Base-by-base conservation (phyloP, 2,888 invertebrate genomes). In the Lasioglossum malachurum region DNA sequence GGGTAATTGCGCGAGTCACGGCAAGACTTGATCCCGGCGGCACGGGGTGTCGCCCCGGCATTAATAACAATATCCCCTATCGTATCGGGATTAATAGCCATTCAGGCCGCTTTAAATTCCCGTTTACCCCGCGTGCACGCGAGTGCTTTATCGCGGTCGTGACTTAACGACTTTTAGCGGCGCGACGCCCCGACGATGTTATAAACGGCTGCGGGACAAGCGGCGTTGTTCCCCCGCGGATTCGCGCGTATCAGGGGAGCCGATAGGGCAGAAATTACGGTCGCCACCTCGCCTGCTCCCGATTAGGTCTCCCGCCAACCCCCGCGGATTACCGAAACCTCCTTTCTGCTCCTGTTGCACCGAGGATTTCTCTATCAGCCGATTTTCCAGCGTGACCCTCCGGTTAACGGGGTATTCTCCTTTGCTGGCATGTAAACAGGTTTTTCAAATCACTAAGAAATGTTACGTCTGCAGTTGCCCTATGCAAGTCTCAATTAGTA, bases 101-200 rank as follows among this genome's bases (percentile, higher is more conserved):
- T 76, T 76, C 76, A 64, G 31, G n/a, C n/a, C 14, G 74, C 31
- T 80, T 64, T 72, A 80, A 80, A 80, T 76, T 73, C 73, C 41
- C 49, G 49, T 75, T 80, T 69, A 71, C 71, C 75, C 53, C 53
- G 60, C 60, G 31, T 38, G 82, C 72, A 72, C 73, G 73, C 76
- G 78, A 71, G 23, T 78, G 73, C 76, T 75, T 82, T 82, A 84
- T 71, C 80, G 82, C 23, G 53, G 64, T 31, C 41, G 46, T 75
- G 19, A 75, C 69, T 80, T 78, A 80, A 82, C 84, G 78, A 75
- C 87, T 82, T 83, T 88, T 82, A 79, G 38, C 82, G 75, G 75
- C 73, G 73, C 78, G 82, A 87, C 80, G 74, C 14, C 27, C 75
- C 77, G 79, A 67, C 74, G 75, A 27, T 31, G 80, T 69, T 78